These are phyloP conservation scores for Coenonympha glycerion DNA, from an alignment of 2,888 invertebrate genomes.

Conservation along the genomic window DNA sequence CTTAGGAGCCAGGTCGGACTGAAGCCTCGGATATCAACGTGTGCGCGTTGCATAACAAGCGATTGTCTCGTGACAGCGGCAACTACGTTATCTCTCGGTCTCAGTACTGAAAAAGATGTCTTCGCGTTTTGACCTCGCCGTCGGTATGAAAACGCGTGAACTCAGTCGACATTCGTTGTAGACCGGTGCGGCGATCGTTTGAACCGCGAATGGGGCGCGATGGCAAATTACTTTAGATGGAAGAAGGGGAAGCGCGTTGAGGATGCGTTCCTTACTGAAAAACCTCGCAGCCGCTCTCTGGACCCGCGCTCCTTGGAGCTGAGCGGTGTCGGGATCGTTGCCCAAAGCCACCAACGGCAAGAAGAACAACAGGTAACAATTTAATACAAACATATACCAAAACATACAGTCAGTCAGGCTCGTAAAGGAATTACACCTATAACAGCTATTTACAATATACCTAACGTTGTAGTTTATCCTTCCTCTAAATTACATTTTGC, in stretches of 20 bases:
- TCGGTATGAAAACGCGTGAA: conserved; percentile 35
- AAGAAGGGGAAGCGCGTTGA: conserved; percentile 79
- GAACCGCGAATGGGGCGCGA: conserved; percentile 43
- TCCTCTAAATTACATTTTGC: too few relatives aligned
- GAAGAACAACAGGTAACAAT: conserved; percentile 29
- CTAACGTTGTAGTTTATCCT: too few relatives aligned
- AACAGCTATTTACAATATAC: too few relatives aligned
- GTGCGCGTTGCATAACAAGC: conserved; percentile 57
- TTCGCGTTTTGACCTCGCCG: conserved; percentile 48
- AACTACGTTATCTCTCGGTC: conserved; percentile 63
- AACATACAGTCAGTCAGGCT: not conserved
- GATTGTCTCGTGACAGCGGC: conserved; percentile 63
- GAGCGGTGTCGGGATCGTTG: conserved; percentile 78
- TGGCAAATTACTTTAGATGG: conserved; percentile 83
- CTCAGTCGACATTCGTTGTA: conserved; percentile 27
- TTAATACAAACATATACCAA: not conserved
- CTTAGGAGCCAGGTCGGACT: conserved; percentile 43
- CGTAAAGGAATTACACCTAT: too few relatives aligned
- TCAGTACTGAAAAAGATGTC: conserved; percentile 64
- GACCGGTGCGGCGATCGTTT: conserved; percentile 23
- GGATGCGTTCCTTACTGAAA: conserved; percentile 72
- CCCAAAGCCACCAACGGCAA: conserved; percentile 65
- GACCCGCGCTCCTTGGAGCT: conserved; percentile 82
- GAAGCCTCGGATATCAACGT: conserved; percentile 41
- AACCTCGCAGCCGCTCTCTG: conserved; percentile 83